Evolutionary conservation across 2,797 vertebrate species (phyloP).

Genomic region (Odontamblyopus rebecca): DNA sequence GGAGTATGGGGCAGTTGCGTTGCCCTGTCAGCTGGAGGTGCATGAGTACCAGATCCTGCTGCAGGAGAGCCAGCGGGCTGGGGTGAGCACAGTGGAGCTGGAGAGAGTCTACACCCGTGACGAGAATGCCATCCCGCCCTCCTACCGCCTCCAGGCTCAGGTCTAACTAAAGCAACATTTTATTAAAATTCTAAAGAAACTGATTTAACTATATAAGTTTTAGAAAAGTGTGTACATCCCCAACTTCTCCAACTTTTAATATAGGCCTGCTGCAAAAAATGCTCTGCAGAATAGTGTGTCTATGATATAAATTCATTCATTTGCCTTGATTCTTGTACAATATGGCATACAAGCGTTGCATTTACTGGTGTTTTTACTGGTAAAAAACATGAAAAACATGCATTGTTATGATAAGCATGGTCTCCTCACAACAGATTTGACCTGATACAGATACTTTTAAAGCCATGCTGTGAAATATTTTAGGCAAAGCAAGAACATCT

Average conservation of each 20-base stretch:
- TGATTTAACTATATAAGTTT: neutral
- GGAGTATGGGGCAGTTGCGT: slow-evolving; percentile 68
- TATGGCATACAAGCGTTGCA: too few relatives aligned
- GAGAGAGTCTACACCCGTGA: slow-evolving; percentile 75
- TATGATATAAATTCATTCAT: neutral
- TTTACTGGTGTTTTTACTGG: too few relatives aligned
- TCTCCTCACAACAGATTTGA: too few relatives aligned
- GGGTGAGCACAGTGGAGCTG: slow-evolving; percentile 63
- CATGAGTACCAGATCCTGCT: slow-evolving; percentile 77
- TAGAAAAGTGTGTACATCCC: neutral
- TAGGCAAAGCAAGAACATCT: too few relatives aligned
- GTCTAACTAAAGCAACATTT: slow-evolving; percentile 15
- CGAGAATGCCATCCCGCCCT: slow-evolving; percentile 77
- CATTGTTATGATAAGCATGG: too few relatives aligned
- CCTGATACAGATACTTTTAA: too few relatives aligned
- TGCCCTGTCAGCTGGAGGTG: slow-evolving; percentile 75
- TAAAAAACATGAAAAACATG: too few relatives aligned
- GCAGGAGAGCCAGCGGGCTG: slow-evolving; percentile 63
- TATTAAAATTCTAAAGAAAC: neutral
- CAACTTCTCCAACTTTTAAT: neutral
- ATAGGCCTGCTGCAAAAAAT: neutral
- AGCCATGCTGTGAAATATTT: too few relatives aligned
- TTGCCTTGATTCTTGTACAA: too few relatives aligned
- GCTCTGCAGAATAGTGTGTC: too few relatives aligned
- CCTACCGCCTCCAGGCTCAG: slow-evolving; percentile 63